Evolutionary conservation across 2,797 vertebrate genomes (phyloP).

Genomic region (Parotocinclus haroldoi): DNA sequence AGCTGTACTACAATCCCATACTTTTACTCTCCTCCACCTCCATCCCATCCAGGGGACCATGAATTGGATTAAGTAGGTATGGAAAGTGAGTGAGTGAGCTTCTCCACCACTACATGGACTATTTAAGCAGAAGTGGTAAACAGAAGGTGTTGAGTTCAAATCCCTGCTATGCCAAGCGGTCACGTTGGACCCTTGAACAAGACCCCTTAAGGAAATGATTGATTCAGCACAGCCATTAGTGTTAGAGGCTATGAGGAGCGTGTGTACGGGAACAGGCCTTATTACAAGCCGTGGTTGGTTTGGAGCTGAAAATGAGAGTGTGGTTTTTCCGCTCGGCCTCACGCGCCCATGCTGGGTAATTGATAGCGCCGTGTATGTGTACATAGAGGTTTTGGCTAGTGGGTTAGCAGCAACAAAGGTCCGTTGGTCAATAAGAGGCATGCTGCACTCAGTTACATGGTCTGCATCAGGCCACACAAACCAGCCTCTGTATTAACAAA

Average conservation of each 20-base stretch:
- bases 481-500: conserved; percentile 13
- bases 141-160: no score
- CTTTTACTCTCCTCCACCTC: no score
- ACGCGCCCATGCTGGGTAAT: conserved; percentile 61
- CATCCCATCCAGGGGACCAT: no score
- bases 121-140: no score
- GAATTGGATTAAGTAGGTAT: no score
- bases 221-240: not conserved
- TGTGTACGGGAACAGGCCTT: conserved; percentile 7
- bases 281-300: conserved; percentile 25
- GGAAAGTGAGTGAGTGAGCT: no score
- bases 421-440: conserved; percentile 28
- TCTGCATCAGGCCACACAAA: conserved; percentile 10
- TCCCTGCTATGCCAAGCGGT: no score
- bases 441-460: conserved; percentile 16
- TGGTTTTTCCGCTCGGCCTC: conserved; percentile 50
- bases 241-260: not conserved
- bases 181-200: no score
- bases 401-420: conserved; percentile 31
- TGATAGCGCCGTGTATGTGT: conserved; percentile 63
- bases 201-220: not conserved
- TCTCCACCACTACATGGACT: no score
- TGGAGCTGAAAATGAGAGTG: conserved; percentile 45
- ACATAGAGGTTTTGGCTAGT: conserved; percentile 49
- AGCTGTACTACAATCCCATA: no score